Conservation (phyloP, 2,888 invertebrate species). For the Dinocampus coccinellae region DNA sequence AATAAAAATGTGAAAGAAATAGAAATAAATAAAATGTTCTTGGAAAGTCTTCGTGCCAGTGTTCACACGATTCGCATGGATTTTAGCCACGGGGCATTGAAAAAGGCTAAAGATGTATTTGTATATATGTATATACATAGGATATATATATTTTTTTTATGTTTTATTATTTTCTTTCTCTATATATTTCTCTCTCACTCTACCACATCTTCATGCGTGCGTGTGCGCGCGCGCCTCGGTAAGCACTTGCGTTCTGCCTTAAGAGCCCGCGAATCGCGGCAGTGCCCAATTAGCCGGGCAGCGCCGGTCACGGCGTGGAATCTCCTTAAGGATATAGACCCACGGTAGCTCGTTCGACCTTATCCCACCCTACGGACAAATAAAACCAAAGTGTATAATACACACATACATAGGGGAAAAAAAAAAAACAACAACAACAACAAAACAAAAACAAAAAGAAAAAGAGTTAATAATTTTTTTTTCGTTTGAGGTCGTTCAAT, state of each 20-base stretch:
- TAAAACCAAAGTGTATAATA: constrained; percentile 25
- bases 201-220: constrained; percentile 43
- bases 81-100: constrained; percentile 34
- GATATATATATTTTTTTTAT: too few species aligned
- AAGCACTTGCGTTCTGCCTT: constrained; percentile 12
- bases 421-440: not conserved
- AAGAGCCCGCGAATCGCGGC: constrained; percentile 37
- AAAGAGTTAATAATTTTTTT: not conserved
- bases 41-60: constrained; percentile 43
- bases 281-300: constrained; percentile 49
- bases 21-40: constrained; percentile 28
- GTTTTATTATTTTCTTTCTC: not conserved
- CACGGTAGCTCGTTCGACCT: constrained; percentile 36
- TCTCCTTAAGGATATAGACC: constrained; percentile 43
- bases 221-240: constrained; percentile 33
- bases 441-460: not conserved
- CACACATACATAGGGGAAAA: constrained; percentile 3
- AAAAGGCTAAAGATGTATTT: constrained; percentile 16
- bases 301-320: constrained; percentile 44
- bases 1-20: constrained; percentile 3
- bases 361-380: constrained; percentile 34
- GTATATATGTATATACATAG: constrained; percentile 1
- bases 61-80: constrained; percentile 44
- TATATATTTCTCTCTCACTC: not conserved
- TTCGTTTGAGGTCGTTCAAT: too few species aligned